Evolutionary conservation across 2,113 vertebrate species (phyloP).

Genomic region (Menidia beryllina): DNA sequence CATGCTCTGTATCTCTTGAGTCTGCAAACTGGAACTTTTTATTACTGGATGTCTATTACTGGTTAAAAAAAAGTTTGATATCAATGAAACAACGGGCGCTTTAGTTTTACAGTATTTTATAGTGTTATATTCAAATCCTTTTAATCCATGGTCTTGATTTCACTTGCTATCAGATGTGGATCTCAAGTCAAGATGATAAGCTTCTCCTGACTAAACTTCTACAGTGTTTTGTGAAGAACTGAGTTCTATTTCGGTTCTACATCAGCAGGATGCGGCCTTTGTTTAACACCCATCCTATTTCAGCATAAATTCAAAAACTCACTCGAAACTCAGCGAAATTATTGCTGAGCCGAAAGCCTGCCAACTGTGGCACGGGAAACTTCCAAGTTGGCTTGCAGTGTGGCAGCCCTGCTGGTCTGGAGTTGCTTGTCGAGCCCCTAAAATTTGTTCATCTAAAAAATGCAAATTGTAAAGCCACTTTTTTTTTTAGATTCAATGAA

Average conservation of each 20-base stretch:
- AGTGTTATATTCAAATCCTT: no score
- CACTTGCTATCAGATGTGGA: no score
- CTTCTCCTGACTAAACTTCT: not conserved
- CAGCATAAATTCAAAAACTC: slow-evolving; percentile 30
- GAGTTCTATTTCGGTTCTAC: slow-evolving; percentile 11
- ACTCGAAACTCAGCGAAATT: slow-evolving; percentile 35
- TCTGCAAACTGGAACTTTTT: no score
- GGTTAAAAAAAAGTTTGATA: no score
- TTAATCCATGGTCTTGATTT: no score
- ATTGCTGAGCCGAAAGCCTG: slow-evolving; percentile 31
- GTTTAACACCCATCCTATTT: slow-evolving; percentile 43
- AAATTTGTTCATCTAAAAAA: slow-evolving; percentile 57
- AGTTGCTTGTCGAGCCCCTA: slow-evolving; percentile 27
- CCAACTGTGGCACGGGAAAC: slow-evolving; percentile 57
- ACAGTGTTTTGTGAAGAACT: not conserved
- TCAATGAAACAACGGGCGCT: no score
- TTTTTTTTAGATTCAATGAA: slow-evolving; percentile 18
- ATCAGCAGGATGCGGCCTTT: not conserved
- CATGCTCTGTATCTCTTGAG: no score
- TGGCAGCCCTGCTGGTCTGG: slow-evolving; percentile 28
- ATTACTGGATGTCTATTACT: no score
- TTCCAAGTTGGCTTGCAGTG: slow-evolving; percentile 56
- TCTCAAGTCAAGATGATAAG: not conserved
- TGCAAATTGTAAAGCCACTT: slow-evolving; percentile 29
- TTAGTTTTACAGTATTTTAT: no score